These are phyloP conservation scores for Setophaga kirtlandii DNA, from an alignment of 2,113 vertebrate genomes.

Conservation along the genomic window DNA sequence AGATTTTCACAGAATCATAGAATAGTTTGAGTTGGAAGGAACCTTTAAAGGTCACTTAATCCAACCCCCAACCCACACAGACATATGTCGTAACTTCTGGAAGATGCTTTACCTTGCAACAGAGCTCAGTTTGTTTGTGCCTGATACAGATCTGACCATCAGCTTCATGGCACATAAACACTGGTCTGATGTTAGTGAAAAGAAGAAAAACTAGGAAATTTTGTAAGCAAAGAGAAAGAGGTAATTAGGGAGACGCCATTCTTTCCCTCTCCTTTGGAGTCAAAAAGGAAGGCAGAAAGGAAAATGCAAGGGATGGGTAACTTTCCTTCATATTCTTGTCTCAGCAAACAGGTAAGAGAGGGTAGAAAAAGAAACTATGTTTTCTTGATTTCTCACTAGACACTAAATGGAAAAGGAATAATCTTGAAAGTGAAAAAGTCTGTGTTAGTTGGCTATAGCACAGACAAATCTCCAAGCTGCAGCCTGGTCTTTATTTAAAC, in stretches of 20 bases:
- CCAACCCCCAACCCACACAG: accelerated
- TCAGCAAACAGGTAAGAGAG: not conserved
- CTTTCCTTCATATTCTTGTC: not conserved
- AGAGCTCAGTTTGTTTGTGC: not conserved
- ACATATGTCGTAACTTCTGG: accelerated
- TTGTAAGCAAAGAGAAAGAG: not conserved
- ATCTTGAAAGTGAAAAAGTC: not conserved
- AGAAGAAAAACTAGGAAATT: not conserved
- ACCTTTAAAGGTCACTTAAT: not conserved
- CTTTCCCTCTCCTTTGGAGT: not conserved
- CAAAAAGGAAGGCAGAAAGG: not conserved
- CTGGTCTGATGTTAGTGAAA: not conserved
- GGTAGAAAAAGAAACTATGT: not conserved
- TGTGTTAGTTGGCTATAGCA: not conserved
- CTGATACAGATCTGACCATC: not conserved
- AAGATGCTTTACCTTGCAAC: not conserved
- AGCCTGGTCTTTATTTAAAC: not conserved
- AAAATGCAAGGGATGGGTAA: not conserved
- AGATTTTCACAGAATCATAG: not conserved
- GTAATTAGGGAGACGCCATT: not conserved
- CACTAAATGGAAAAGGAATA: not conserved
- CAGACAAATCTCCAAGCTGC: not conserved
- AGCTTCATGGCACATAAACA: not conserved
- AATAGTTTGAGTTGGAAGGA: not conserved
- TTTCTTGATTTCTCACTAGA: not conserved